Base-by-base conservation (phyloP, 2,888 invertebrate species). In the Gymnosoma rotundatum region DNA sequence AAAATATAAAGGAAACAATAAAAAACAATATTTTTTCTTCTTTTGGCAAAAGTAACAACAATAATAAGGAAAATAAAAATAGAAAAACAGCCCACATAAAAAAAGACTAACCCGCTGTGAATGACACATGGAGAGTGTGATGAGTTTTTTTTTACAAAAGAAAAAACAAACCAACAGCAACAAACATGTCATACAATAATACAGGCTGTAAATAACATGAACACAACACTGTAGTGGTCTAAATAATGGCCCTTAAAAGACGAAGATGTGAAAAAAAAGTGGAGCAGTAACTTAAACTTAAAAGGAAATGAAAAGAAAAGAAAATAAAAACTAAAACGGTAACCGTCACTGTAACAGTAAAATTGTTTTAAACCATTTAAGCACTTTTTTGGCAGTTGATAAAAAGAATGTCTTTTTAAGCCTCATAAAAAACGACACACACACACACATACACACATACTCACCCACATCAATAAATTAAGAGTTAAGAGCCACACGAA, bases 371-470 rank as follows among this genome's bases (percentile, higher is more conserved):
- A 81, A 74, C 81, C 67, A 66, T 83, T 81, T 84, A 84, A 84
- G 84, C 69, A 84, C 74, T 84, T 84, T 83, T 84, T 84, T 84
- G 84, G 81, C 84, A 84, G 84, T 84, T 84, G 81, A 60, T 81
- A 84, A 74, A 84, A 78, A 64, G 81, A 78, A 84, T 84, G 84
- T 78, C 69, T 81, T 84, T 84, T 84, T 84, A 84, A 84, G 84
- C 78, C 74, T 70, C 74, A 81, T 66, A 81, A 76, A 84, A 63
- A 66, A 73, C 69, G 52, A 63, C 18, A 63, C 18, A 42, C 8
- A 64, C 32, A 52, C 45, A 69, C 18, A 69, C 25, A 60, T n/a
- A 32, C 20, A 5, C 45, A 48, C 5, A 8, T 10, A 48, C n/a
- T 12, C 36, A 64, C 54, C 16, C 42, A 20, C n/a, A 21, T 36